Evolutionary conservation across 2,797 vertebrate species (phyloP), one percentile per base, ranked within the genome.

Genomic region (Phylloscopus collybita): DNA sequence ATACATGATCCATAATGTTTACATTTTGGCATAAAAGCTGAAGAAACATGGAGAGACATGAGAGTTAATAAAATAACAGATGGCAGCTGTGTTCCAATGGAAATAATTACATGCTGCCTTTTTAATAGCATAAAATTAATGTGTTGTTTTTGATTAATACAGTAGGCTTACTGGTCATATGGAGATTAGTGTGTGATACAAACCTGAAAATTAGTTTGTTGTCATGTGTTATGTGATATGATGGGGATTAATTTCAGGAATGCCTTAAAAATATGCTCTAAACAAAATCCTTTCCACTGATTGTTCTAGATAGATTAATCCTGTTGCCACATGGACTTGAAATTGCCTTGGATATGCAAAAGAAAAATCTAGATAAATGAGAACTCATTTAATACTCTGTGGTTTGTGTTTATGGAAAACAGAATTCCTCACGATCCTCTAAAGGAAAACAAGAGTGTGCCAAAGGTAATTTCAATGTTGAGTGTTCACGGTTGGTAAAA

Each of bases 321-420:
- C 44, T 34, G 11, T 69, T 65, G 40, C 89, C 57, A 78, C 88
- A 70, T 92, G 90, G 91, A 82, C 87, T 95, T 96, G 85, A 85
- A 96, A 93, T 95, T 72, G 80, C 62, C 86, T 89, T 75, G 73
- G 23, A 22, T 80, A 44, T 32, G 61, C 79, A 85, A 80, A 96
- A 82, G 65, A 90, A 96, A 86, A 86, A 82, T 76, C 45, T 85
- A 87, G 95, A 80, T 86, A 94, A 96, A 89, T 86, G 89, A 90
- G 93, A 96, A 88, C 51, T 88, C 57, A 65, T 86, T 89, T 96
- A 87, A 78, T 96, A 69, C 81, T 76, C 16, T 62, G 42, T 91
- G 74, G 62, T 92, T 96, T 93, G 44, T 96, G 78, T 95, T 97
- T 97, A 81, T 96, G 88, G 90, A 96, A 97, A 96, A 90, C 86